Conservation (phyloP, 2,888 invertebrate species). For the Drosophila emarginata region DNA sequence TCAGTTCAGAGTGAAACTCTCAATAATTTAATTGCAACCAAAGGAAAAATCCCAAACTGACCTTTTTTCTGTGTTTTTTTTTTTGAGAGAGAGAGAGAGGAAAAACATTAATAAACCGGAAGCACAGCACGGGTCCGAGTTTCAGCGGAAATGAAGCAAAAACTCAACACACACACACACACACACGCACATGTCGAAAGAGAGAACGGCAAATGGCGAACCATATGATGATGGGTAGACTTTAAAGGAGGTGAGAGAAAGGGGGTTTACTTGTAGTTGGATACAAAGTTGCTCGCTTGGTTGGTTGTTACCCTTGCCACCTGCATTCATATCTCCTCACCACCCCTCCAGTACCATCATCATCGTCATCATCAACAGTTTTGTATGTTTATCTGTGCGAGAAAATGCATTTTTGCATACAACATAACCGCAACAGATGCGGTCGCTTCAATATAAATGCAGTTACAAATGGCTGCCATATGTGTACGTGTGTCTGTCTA, state of each 20-base stretch:
- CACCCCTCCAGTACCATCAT: background rate
- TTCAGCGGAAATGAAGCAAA: constrained; percentile 66
- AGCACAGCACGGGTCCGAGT: constrained; percentile 58
- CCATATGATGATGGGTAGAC: background rate
- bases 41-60: constrained; percentile 23
- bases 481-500: background rate
- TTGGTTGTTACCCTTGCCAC: background rate
- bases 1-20: constrained; percentile 9
- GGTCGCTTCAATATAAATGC: constrained; percentile 78
- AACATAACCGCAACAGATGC: constrained; percentile 78
- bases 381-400: constrained; percentile 76
- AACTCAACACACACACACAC: constrained; percentile 16
- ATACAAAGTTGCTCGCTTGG: constrained; percentile 38
- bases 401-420: constrained; percentile 78
- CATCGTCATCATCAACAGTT: constrained; percentile 35
- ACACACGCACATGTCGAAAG: background rate
- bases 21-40: constrained; percentile 62
- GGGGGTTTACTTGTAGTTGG: constrained; percentile 4
- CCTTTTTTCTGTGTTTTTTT: background rate
- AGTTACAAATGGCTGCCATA: constrained; percentile 69
- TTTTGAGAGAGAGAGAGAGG: background rate
- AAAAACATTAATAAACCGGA: constrained; percentile 74
- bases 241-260: background rate
- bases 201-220: constrained; percentile 1
- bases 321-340: background rate